A percentile compares a stretch with the other conserved stretches of the same genome.
phyloP scores from a whole-genome alignment of 2,888 invertebrate species.

The Eugnorisma glareosa region DNA sequence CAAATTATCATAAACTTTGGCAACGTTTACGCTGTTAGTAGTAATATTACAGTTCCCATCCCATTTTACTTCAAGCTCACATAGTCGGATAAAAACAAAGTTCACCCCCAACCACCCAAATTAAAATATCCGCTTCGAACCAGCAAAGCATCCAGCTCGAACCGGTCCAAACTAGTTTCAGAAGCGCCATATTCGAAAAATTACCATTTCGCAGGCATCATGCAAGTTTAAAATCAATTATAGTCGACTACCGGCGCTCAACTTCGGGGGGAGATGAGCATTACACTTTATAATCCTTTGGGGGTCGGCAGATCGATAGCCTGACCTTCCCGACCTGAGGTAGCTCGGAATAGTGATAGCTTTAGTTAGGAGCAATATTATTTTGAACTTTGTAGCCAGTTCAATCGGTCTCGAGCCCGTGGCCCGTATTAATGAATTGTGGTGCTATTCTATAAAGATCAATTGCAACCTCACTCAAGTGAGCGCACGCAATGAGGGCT shows the following conservation, averaged over 20 bases:
- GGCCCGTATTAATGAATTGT: conserved; percentile 22
- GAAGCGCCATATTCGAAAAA: conserved; percentile 66
- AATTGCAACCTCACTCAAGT: background rate
- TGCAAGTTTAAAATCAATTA: conserved; percentile 69
- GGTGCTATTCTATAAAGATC: background rate
- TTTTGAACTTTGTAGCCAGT: conserved; percentile 31
- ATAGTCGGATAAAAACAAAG: conserved; percentile 52
- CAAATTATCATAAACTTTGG: background rate
- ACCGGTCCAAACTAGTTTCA: conserved; percentile 60
- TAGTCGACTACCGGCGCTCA: conserved; percentile 53
- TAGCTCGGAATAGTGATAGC: conserved; percentile 39
- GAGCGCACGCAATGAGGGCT: background rate
- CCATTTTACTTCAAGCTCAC: background rate
- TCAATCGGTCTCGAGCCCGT: conserved; percentile 5
- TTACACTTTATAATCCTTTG: conserved; percentile 64
- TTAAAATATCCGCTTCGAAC: conserved; percentile 63
- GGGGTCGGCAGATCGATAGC: conserved; percentile 60
- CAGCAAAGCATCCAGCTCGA: conserved; percentile 42
- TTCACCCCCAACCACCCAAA: conserved; percentile 32
- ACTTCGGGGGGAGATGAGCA: conserved; percentile 58
- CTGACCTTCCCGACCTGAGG: conserved; percentile 52
- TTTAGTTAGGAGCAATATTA: conserved; percentile 47
- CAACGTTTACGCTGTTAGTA: background rate
- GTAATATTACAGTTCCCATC: background rate
- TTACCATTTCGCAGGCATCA: conserved; percentile 64